Percentiles rank a stretch among this genome's conserved stretches.
Evolutionary conservation across 2,113 vertebrate genomes (phyloP).

Genomic region (Oceanites oceanicus): DNA sequence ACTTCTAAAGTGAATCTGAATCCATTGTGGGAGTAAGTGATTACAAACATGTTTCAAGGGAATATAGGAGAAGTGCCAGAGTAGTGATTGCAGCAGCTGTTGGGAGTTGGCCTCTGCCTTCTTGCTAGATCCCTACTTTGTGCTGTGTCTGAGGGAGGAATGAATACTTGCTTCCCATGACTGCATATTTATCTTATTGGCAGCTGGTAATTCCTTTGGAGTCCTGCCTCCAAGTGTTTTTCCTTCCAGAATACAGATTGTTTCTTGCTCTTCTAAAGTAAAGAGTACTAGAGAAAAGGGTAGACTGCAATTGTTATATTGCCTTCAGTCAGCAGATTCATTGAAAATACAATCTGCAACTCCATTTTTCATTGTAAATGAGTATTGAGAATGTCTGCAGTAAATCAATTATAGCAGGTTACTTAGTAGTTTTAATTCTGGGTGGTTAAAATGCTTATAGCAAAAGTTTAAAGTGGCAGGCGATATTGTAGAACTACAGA

Average conservation of each 20-base stretch:
- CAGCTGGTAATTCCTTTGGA: constrained; percentile 4
- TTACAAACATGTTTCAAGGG: neutral
- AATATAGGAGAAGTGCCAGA: neutral
- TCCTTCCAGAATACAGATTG: neutral
- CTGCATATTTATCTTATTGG: neutral
- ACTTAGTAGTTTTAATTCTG: neutral
- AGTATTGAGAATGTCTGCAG: neutral
- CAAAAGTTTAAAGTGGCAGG: neutral
- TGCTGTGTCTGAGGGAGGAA: neutral
- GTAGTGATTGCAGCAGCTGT: neutral
- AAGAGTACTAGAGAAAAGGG: constrained; percentile 36
- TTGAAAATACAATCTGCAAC: neutral
- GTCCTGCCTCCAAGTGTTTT: neutral
- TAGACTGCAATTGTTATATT: neutral
- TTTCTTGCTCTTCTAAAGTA: constrained; percentile 1
- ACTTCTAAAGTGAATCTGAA: neutral
- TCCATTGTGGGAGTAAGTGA: neutral
- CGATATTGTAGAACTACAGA: neutral
- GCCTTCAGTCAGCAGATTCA: neutral
- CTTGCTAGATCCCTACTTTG: neutral
- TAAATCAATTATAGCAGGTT: neutral
- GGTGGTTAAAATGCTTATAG: neutral
- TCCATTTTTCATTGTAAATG: fast-evolving
- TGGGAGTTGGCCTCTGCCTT: neutral
- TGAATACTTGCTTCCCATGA: neutral